Evolutionary conservation across 2,113 vertebrate species (phyloP), one percentile per base, ranked within the genome.

Genomic region (Anseranas semipalmata): DNA sequence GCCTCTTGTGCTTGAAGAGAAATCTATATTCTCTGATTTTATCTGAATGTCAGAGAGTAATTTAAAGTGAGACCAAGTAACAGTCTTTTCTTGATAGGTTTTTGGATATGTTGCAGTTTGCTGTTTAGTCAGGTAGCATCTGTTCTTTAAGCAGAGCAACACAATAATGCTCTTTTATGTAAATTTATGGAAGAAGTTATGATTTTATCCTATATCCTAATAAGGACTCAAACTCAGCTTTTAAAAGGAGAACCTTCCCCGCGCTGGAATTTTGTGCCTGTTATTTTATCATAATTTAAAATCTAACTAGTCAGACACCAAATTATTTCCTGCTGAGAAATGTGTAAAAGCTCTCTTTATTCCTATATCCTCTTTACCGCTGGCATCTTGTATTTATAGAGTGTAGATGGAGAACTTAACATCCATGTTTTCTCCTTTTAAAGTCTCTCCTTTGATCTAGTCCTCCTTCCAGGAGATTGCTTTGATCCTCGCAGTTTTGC

Each of bases 361-460:
- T 95, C 93, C 88, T 95, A 48, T 81, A 94, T 90, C 90, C 76
- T 90, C 79, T 80, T 95, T 87, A 96, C 93, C 48, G 3, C 96
- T 92, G 92, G 95, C 94, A 93, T 90, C 92, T 87, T 89, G 88
- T 92, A 94, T 93, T 92, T 81, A 89, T 84, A 78, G 90, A 84
- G 76, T 63, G 88, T 30, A 93, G 92, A 96, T 68, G 79, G 68
- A 95, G 83, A 90, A 96, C 43, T 96, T 92, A 92, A 96, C 86
- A 95, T 94, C 93, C 88, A 92, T 96, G 66, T 92, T 96, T 93
- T 96, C 85, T 95, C 53, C 93, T 90, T 96, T 95, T 93, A 93
- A 94, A 94, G 85, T 84, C 88, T 93, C 73, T 92, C 83, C 95
- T 96, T 96, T 97, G 96, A 96, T 96, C 92, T 96, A 92, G 79